A percentile compares a stretch with the other conserved stretches of the same genome.
phyloP scores from a whole-genome alignment of 2,888 invertebrate genomes.

The Dioctria linearis region DNA sequence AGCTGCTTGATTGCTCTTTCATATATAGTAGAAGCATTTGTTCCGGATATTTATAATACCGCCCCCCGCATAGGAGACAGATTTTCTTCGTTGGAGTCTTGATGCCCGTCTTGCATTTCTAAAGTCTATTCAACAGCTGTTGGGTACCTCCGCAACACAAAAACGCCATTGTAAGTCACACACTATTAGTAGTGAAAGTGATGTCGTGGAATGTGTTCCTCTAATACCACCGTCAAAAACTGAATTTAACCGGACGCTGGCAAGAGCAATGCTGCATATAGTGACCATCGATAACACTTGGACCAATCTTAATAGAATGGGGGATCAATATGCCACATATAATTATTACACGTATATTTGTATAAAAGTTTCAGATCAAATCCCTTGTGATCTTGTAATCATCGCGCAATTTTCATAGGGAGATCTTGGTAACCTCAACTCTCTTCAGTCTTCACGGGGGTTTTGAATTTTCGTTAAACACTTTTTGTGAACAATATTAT shows the following conservation, averaged over 20 bases:
- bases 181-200: constrained; percentile 26
- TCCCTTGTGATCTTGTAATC: too few species aligned
- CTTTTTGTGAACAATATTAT: neutral
- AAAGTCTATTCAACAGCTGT: neutral
- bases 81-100: neutral
- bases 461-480: neutral
- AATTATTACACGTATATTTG: too few species aligned
- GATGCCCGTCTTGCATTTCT: neutral
- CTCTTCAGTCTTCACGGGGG: neutral
- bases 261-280: neutral
- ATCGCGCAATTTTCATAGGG: too few species aligned
- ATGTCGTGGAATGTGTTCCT: constrained; percentile 43
- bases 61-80: neutral
- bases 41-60: constrained; percentile 11
- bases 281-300: neutral
- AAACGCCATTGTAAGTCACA: neutral
- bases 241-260: constrained; percentile 27
- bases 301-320: neutral
- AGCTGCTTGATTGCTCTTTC: constrained; percentile 16
- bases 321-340: neutral
- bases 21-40: constrained; percentile 1
- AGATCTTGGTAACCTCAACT: too few species aligned
- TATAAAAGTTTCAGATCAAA: too few species aligned
- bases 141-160: constrained; percentile 1
- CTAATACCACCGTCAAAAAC: constrained; percentile 6